Conservation (phyloP, 2,113 vertebrate genomes). For the Onychostruthus taczanowskii region DNA sequence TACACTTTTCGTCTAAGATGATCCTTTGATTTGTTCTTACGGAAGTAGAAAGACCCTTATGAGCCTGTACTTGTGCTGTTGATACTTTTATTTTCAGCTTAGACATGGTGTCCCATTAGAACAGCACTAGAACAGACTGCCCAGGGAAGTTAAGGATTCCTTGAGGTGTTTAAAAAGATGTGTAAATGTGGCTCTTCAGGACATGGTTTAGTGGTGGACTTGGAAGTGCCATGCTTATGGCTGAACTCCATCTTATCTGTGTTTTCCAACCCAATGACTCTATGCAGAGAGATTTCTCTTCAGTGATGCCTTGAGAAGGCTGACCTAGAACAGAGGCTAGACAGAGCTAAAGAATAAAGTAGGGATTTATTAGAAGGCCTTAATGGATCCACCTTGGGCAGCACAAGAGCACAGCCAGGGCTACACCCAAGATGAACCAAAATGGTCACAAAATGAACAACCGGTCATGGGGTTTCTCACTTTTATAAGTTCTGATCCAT, state of each 20-base stretch:
- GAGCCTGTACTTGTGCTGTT: not conserved
- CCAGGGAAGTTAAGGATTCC: not conserved
- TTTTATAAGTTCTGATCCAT: too few relatives aligned
- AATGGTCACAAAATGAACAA: too few relatives aligned
- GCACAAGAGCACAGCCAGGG: too few relatives aligned
- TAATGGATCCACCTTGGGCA: too few relatives aligned
- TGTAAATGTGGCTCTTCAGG: fast-evolving
- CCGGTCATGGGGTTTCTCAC: too few relatives aligned
- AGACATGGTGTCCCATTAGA: not conserved
- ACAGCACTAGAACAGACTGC: not conserved
- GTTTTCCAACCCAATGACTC: not conserved
- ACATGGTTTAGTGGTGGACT: not conserved
- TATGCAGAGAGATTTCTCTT: not conserved
- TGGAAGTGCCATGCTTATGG: not conserved
- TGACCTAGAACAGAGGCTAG: too few relatives aligned
- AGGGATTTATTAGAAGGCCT: too few relatives aligned
- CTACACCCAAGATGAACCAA: too few relatives aligned
- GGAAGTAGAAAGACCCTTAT: not conserved
- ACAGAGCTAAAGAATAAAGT: too few relatives aligned
- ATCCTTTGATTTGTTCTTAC: not conserved
- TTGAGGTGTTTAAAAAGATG: not conserved
- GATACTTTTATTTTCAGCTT: not conserved
- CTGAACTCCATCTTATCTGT: not conserved
- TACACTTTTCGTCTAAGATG: not conserved
- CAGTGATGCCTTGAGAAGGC: too few relatives aligned